phyloP scores from a whole-genome alignment of 37 sponge, comb jelly and placozoan species.

The Petrosia ficiformis region DNA sequence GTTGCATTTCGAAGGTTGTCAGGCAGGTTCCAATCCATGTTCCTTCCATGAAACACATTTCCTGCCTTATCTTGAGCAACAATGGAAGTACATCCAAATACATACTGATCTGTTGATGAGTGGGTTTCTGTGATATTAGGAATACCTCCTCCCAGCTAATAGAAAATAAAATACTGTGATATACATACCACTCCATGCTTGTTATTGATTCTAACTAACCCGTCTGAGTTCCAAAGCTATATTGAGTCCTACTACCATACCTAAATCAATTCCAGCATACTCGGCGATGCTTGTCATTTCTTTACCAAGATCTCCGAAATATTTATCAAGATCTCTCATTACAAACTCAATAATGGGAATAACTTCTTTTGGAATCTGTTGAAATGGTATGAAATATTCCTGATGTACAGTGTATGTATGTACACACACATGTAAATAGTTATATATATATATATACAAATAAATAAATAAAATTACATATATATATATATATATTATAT shows the following conservation, averaged over 20 bases:
- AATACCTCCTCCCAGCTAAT: constrained; percentile 69
- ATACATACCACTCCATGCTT: not conserved
- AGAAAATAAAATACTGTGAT: not conserved
- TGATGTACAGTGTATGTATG: not conserved
- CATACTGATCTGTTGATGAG: constrained; percentile 4
- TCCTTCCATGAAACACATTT: constrained; percentile 52
- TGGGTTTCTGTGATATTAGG: constrained; percentile 58
- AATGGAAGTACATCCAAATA: constrained; percentile 53
- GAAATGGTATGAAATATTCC: not conserved
- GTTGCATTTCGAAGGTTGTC: constrained; percentile 56
- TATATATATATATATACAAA: no score
- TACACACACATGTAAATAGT: not conserved
- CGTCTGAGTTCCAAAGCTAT: constrained; percentile 59
- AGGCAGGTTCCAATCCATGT: constrained; percentile 77
- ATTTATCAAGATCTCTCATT: constrained; percentile 36
- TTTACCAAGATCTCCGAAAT: constrained; percentile 58
- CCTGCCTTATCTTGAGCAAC: constrained; percentile 48
- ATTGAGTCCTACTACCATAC: constrained; percentile 58
- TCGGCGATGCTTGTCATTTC: constrained; percentile 70
- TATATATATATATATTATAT: not conserved
- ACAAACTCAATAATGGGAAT: constrained; percentile 26
- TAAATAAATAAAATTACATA: no score
- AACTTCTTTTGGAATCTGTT: constrained; percentile 15
- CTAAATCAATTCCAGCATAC: constrained; percentile 50
- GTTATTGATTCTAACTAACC: no score